These are phyloP conservation scores for Poecilia gillii DNA, from an alignment of 2,797 vertebrate species.

Conservation along the genomic window DNA sequence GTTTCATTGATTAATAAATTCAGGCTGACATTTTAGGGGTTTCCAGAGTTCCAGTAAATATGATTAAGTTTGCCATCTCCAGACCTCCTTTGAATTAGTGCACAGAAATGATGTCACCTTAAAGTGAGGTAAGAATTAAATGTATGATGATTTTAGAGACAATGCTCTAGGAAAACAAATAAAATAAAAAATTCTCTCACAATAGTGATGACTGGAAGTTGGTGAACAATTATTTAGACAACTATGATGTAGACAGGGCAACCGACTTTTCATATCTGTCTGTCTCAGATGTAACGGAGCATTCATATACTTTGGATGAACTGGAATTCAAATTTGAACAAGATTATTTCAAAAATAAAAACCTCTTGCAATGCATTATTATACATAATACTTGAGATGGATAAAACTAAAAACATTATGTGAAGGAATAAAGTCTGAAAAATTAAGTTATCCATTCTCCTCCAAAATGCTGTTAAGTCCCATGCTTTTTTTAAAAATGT, in stretches of 20 bases:
- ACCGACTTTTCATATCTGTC: not conserved
- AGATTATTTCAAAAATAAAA: not conserved
- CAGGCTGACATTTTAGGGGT: conserved; percentile 60
- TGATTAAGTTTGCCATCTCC: conserved; percentile 67
- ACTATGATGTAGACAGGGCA: not conserved
- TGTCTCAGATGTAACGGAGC: not conserved
- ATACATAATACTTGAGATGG: not conserved
- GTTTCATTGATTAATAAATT: conserved; percentile 71
- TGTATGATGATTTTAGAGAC: conserved; percentile 16
- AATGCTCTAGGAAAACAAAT: conserved; percentile 4
- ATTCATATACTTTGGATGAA: not conserved
- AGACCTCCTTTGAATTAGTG: conserved; percentile 53
- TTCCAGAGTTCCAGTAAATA: conserved; percentile 62
- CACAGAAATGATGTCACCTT: conserved; percentile 30
- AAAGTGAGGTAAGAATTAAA: conserved; percentile 35
- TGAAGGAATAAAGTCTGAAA: not conserved
- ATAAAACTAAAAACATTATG: not conserved
- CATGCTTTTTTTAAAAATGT: not conserved
- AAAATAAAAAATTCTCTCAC: conserved; percentile 4
- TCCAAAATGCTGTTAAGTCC: not conserved
- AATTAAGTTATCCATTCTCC: not conserved
- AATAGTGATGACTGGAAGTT: not conserved
- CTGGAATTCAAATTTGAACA: not conserved
- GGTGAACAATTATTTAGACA: not conserved
- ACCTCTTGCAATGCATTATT: not conserved